Conservation (phyloP, 2,888 invertebrate species). For the Hedychridium roseum region DNA sequence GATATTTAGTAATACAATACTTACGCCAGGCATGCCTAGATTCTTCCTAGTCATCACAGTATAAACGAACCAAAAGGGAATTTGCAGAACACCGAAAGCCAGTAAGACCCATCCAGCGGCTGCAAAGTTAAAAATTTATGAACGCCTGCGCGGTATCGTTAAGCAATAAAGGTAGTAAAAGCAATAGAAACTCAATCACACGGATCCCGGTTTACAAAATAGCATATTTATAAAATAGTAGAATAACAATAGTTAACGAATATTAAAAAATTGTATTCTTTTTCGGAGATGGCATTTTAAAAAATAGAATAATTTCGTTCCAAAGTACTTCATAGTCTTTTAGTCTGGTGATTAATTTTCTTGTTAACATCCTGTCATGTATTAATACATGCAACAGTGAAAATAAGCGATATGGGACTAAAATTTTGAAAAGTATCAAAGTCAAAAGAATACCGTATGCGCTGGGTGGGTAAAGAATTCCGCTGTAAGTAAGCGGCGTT, state of each 20-base stretch:
- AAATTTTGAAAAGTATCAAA: too few relatives aligned
- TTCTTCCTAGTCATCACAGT: constrained; percentile 32
- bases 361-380: not conserved
- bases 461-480: constrained; percentile 68
- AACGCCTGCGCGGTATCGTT: too few relatives aligned
- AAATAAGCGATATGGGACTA: too few relatives aligned
- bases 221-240: too few relatives aligned
- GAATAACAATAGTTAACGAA: too few relatives aligned
- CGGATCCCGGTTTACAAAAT: too few relatives aligned
- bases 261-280: constrained; percentile 1
- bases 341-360: not conserved
- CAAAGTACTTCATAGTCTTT: not conserved
- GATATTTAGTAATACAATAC: too few relatives aligned
- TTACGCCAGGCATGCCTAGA: constrained; percentile 19
- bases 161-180: too few relatives aligned
- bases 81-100: constrained; percentile 64
- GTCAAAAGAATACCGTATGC: constrained; percentile 75
- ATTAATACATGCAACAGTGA: not conserved
- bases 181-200: too few relatives aligned
- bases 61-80: constrained; percentile 66
- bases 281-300: too few relatives aligned
- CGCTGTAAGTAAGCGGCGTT: constrained; percentile 71
- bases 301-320: too few relatives aligned
- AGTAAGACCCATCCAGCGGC: constrained; percentile 66
- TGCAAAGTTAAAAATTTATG: too few relatives aligned